These are phyloP conservation scores for Periophthalmus magnuspinnatus DNA, from an alignment of 2,797 vertebrate species.

Conservation along the genomic window DNA sequence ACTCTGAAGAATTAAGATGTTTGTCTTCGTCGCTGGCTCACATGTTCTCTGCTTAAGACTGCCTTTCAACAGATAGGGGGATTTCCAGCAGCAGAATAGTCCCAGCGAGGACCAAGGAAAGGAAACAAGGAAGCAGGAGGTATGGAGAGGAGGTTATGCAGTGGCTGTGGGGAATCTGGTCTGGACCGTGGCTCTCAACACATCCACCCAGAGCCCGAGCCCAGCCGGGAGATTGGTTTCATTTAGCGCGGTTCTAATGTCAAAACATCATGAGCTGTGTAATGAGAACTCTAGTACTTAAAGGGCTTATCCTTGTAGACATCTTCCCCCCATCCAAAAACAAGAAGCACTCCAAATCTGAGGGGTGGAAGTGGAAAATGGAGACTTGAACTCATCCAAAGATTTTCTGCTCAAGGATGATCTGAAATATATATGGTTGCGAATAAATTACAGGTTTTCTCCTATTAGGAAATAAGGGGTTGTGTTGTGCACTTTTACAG, in stretches of 20 bases:
- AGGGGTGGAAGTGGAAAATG: constrained; percentile 46
- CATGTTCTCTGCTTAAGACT: constrained; percentile 63
- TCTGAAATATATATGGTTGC: neutral
- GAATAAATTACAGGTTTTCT: neutral
- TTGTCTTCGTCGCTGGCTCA: constrained; percentile 52
- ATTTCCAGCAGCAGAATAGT: constrained; percentile 66
- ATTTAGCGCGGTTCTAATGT: constrained; percentile 45
- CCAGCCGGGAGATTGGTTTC: constrained; percentile 57
- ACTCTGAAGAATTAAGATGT: constrained; percentile 67
- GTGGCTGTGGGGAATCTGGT: constrained; percentile 57
- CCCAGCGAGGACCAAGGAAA: constrained; percentile 51
- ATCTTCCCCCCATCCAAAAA: constrained; percentile 19
- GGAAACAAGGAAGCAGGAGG: constrained; percentile 47
- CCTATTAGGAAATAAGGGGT: neutral
- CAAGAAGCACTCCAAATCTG: neutral
- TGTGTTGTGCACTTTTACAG: neutral
- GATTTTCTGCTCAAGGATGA: neutral
- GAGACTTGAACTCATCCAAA: constrained; percentile 45
- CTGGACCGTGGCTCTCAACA: constrained; percentile 59
- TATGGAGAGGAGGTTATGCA: constrained; percentile 48
- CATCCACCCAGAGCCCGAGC: constrained; percentile 61
- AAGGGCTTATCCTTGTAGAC: constrained; percentile 51
- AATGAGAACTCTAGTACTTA: constrained; percentile 48
- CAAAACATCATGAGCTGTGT: constrained; percentile 57
- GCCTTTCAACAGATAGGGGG: constrained; percentile 67